These are phyloP conservation scores for Melikaiella ostensackeni DNA, from an alignment of 2,888 invertebrate species.

Conservation along the genomic window DNA sequence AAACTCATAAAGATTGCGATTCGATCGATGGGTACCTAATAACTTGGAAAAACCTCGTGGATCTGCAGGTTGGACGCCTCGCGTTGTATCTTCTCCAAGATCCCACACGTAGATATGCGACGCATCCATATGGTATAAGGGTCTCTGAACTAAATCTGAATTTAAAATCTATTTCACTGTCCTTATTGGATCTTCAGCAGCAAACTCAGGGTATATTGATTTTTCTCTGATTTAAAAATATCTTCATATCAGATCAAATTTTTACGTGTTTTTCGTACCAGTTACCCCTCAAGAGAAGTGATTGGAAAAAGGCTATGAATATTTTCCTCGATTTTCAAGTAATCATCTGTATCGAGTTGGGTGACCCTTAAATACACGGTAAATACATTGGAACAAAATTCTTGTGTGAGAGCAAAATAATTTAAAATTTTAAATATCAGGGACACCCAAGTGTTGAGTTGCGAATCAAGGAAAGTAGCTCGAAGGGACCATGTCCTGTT, in stretches of 20 bases:
- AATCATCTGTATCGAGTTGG: no score
- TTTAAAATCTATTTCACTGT: conserved; percentile 8
- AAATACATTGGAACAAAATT: no score
- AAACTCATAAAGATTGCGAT: conserved; percentile 51
- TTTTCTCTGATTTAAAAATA: neutral
- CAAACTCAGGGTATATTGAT: neutral
- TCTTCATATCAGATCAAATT: neutral
- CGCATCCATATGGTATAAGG: neutral
- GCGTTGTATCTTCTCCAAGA: conserved; percentile 7
- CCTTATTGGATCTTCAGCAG: neutral
- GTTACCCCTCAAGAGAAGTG: neutral
- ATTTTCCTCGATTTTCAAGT: no score
- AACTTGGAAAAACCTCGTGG: conserved; percentile 29
- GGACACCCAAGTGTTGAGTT: no score
- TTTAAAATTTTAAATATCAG: no score
- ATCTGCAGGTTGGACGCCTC: conserved; percentile 22
- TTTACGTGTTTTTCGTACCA: neutral
- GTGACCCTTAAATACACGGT: no score
- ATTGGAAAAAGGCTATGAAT: no score
- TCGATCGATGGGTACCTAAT: conserved; percentile 44
- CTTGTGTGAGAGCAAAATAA: no score
- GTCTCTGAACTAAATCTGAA: conserved; percentile 4
- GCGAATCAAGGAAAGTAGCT: no score
- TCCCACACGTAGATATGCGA: conserved; percentile 5
- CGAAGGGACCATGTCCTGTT: no score